phyloP scores from a whole-genome alignment of 2,888 invertebrate species.

The Polia nebulosa region DNA sequence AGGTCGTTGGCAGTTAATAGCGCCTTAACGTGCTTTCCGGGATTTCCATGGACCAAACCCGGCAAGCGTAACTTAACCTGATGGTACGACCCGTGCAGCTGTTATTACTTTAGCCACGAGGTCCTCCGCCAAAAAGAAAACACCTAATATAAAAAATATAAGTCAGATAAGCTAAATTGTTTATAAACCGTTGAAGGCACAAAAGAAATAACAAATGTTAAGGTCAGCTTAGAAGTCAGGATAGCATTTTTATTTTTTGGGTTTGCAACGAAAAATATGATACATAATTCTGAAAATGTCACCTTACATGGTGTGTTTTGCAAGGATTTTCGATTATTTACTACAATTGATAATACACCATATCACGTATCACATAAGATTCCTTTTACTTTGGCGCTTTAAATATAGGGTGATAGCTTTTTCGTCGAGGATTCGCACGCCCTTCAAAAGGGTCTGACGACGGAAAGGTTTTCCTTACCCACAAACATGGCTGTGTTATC shows the following conservation, averaged over 20 bases:
- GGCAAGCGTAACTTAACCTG: too few relatives aligned
- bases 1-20: too few relatives aligned
- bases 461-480: slow-evolving; percentile 59
- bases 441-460: slow-evolving; percentile 59
- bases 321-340: slow-evolving; percentile 53
- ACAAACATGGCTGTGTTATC: slow-evolving; percentile 52
- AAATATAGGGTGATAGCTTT: slow-evolving; percentile 46
- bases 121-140: background rate
- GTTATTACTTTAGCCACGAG: too few relatives aligned
- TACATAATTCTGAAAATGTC: slow-evolving; percentile 67
- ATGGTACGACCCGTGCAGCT: too few relatives aligned
- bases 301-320: slow-evolving; percentile 60
- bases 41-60: too few relatives aligned
- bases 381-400: slow-evolving; percentile 9
- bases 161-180: slow-evolving; percentile 41
- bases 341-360: slow-evolving; percentile 36
- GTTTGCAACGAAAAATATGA: slow-evolving; percentile 62
- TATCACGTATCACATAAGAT: slow-evolving; percentile 19
- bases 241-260: slow-evolving; percentile 60
- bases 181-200: slow-evolving; percentile 47
- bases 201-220: slow-evolving; percentile 65
- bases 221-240: slow-evolving; percentile 65
- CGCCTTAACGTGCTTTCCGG: too few relatives aligned
- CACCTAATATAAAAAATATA: slow-evolving; percentile 41
- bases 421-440: slow-evolving; percentile 50